These are phyloP conservation scores for Microtus richardsoni DNA, from an alignment of 2,113 vertebrate genomes.

Conservation along the genomic window DNA sequence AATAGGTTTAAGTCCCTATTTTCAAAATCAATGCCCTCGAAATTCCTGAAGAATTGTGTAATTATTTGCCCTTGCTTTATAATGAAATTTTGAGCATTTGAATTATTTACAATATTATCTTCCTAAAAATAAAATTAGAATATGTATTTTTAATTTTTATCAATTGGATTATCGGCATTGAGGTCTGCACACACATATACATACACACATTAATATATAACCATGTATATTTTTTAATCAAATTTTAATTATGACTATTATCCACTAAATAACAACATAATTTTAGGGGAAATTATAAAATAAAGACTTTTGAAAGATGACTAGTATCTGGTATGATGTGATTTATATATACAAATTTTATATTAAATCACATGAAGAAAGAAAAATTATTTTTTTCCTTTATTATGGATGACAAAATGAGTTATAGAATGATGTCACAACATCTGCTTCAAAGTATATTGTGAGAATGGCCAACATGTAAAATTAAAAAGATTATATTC, in stretches of 20 bases:
- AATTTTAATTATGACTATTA: background rate
- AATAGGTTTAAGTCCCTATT: conserved; percentile 5
- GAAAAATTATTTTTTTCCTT: background rate
- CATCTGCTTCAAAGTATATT: background rate
- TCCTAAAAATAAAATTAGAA: background rate
- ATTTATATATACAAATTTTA: background rate
- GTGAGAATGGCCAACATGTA: background rate
- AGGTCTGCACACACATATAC: background rate
- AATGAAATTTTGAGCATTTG: conserved; percentile 40
- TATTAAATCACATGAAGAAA: background rate
- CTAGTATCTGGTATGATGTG: background rate
- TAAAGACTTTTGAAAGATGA: background rate
- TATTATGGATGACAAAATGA: background rate
- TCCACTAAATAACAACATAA: background rate
- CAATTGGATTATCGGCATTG: background rate
- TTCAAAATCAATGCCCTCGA: conserved; percentile 32
- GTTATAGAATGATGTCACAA: background rate
- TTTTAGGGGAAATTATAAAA: background rate
- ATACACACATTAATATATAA: too few species aligned
- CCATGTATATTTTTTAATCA: background rate
- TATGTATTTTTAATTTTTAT: conserved; percentile 28
- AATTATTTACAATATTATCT: background rate
- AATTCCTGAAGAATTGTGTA: conserved; percentile 29
- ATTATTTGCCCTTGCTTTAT: background rate
- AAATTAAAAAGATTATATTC: background rate